Conservation (phyloP, 2,888 invertebrate genomes). For the Amphiduros pacificus region DNA sequence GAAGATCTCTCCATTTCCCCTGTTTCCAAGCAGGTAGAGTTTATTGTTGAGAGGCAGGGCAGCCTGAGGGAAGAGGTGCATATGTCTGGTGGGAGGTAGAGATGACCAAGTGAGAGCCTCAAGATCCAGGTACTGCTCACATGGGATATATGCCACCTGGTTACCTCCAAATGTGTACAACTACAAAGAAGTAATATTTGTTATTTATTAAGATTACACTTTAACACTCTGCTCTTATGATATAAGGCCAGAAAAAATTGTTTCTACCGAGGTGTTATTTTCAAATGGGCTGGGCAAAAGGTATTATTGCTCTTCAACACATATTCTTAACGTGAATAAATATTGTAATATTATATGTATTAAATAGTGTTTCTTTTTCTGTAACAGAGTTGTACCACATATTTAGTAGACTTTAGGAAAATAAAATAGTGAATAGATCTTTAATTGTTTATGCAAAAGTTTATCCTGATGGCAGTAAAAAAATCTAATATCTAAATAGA, state of each 20-base stretch:
- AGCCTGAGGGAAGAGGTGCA: conserved; percentile 3
- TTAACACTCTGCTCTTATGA: not conserved
- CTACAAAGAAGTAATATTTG: not conserved
- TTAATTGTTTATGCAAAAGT: no score
- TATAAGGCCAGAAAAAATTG: not conserved
- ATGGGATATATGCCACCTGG: conserved; percentile 7
- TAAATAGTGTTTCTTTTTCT: no score
- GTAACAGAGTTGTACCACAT: no score
- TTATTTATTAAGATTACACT: not conserved
- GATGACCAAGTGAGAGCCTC: conserved; percentile 13
- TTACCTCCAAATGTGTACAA: conserved; percentile 5
- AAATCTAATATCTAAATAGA: no score
- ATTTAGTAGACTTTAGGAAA: no score
- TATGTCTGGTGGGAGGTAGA: conserved; percentile 5
- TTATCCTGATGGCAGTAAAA: no score
- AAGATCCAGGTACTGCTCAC: conserved; percentile 10
- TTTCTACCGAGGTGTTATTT: not conserved
- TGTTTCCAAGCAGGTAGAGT: conserved; percentile 1
- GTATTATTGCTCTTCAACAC: no score
- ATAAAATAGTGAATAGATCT: no score
- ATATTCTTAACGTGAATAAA: no score
- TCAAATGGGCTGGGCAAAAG: no score
- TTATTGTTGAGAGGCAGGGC: not conserved
- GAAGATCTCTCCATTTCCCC: conserved; percentile 2
- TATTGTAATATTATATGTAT: no score